Conservation (phyloP, 1,140 invertebrate genomes). For the Papilio machaon region DNA sequence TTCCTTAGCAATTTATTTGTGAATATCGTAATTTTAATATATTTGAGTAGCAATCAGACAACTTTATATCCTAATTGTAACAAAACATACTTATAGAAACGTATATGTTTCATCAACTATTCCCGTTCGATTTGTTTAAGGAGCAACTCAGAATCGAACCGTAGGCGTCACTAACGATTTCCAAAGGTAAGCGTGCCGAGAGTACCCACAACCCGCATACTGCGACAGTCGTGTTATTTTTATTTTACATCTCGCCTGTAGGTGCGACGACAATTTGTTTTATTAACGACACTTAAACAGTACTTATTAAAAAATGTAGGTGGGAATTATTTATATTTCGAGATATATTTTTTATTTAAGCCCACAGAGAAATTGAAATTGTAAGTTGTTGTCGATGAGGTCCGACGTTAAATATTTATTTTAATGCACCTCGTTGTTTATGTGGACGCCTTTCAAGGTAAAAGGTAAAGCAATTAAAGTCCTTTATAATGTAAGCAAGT, state of each 20-base stretch:
- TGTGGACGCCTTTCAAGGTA: slow-evolving; percentile 49
- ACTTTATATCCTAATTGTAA: background rate
- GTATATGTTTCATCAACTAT: background rate
- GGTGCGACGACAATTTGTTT: slow-evolving; percentile 70
- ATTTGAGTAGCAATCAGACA: background rate
- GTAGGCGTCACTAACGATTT: slow-evolving; percentile 75
- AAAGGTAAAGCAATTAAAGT: slow-evolving; percentile 52
- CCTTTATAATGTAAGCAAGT: slow-evolving; percentile 41
- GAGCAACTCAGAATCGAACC: slow-evolving; percentile 41
- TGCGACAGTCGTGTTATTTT: slow-evolving; percentile 62
- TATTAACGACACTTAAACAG: slow-evolving; percentile 74
- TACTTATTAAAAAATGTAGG: slow-evolving; percentile 76
- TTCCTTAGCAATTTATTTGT: too few relatives aligned
- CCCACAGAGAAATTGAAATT: slow-evolving; percentile 45
- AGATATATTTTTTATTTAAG: slow-evolving; percentile 46
- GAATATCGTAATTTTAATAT: too few relatives aligned
- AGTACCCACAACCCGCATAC: slow-evolving; percentile 43
- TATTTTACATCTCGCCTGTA: slow-evolving; percentile 58
- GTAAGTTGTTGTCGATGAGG: slow-evolving; percentile 42
- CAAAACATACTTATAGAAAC: background rate
- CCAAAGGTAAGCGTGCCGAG: slow-evolving; percentile 61
- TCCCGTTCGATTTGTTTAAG: slow-evolving; percentile 38
- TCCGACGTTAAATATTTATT: slow-evolving; percentile 54
- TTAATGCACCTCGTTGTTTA: slow-evolving; percentile 46
- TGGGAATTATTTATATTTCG: slow-evolving; percentile 63